Percentiles rank a stretch among this genome's conserved stretches.
Conservation (phyloP, 2,797 vertebrate species). For the Sebastes dallii region DNA sequence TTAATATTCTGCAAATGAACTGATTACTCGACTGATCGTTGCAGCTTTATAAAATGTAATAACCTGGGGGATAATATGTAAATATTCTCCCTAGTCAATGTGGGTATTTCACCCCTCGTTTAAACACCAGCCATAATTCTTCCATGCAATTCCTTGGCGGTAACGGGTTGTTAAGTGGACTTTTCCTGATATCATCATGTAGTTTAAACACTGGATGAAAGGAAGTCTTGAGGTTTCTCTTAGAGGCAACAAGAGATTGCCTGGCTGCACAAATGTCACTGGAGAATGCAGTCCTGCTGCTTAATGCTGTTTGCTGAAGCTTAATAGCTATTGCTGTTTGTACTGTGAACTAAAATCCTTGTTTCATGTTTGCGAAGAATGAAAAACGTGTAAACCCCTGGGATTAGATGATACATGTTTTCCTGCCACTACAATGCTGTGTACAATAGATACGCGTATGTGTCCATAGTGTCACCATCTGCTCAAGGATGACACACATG, state of each 20-base stretch:
- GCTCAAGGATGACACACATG: background rate
- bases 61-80: background rate
- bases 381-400: background rate
- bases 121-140: background rate
- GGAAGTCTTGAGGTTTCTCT: background rate
- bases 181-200: background rate
- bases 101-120: background rate
- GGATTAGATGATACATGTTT: background rate
- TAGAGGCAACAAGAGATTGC: background rate
- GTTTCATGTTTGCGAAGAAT: background rate
- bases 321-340: slow-evolving; percentile 14
- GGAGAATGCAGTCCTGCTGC: slow-evolving; percentile 2
- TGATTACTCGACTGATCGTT: background rate
- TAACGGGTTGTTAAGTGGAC: background rate
- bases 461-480: slow-evolving; percentile 4
- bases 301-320: slow-evolving; percentile 14
- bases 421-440: background rate
- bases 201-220: slow-evolving; percentile 8
- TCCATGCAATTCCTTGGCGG: background rate
- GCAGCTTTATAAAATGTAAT: background rate
- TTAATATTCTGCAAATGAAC: background rate
- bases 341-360: background rate
- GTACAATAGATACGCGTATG: background rate
- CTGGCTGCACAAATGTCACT: background rate
- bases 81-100: background rate